Base-by-base conservation (phyloP, 2,797 vertebrate genomes). In the Sparidentex hasta region DNA sequence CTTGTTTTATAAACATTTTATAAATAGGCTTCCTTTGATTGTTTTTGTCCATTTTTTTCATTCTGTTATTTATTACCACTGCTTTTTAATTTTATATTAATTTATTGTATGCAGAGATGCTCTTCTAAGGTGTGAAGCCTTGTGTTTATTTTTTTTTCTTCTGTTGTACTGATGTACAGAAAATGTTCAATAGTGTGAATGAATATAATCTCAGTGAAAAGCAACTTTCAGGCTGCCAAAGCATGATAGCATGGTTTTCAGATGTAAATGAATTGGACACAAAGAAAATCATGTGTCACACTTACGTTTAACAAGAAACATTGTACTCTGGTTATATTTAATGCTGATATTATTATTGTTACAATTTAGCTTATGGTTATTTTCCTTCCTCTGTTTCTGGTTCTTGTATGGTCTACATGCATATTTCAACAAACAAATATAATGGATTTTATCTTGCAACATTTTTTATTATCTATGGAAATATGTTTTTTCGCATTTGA, bases 171-270 rank as follows among this genome's bases (percentile, higher is more conserved):
- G 90, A 94, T 96, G 95, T 96, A 96, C 94, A 95, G 95, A 95
- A 95, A 93, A 93, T 95, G 94, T 96, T 95, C 89, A 93, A 91
- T 96, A 93, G 95, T 93, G 95, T 96, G 96, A 96, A 96, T 95
- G 95, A 96, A 95, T 95, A 95, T 96, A 96, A 95, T 95, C 95
- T 95, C 95, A 95, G 94, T 96, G 95, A 95, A 95, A 95, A 95
- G 95, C 95, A 95, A 95, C 95, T 95, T 95, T 95, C 95, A 94
- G 95, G 95, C 95, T 96, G 94, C 95, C 94, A 95, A 95, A 96
- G 96, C 96, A 96, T 96, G 96, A 95, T 95, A 95, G 96, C 96
- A 96, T 96, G 96, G 95, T 96, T 95, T 96, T 96, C 95, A 95
- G 92, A 95, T 95, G 91, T 96, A 95, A 96, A 93, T 90, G 90